These are phyloP conservation scores for Dichetophora obliterata DNA, from an alignment of 2,888 invertebrate genomes.

Conservation along the genomic window DNA sequence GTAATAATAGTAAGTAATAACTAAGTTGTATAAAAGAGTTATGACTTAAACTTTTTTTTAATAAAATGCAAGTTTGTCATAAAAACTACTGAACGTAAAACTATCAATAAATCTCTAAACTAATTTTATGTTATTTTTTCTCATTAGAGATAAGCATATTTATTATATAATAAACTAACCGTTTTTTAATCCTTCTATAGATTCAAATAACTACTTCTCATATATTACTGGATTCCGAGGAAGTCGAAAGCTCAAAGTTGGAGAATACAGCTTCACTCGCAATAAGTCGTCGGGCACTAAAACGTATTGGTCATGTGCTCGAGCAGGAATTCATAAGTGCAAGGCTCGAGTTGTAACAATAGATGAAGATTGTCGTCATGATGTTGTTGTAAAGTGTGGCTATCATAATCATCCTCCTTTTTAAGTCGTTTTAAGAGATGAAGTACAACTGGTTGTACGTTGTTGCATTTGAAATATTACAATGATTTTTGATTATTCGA, in stretches of 20 bases:
- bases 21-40: no score
- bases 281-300: constrained; percentile 67
- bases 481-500: constrained; percentile 2
- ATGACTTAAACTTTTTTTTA: no score
- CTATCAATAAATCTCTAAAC: neutral
- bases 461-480: constrained; percentile 13
- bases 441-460: constrained; percentile 8
- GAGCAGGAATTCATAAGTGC: constrained; percentile 69
- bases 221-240: constrained; percentile 70
- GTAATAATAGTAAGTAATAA: neutral
- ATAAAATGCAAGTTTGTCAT: no score
- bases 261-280: constrained; percentile 68
- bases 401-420: constrained; percentile 70
- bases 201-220: constrained; percentile 59
- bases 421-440: constrained; percentile 51
- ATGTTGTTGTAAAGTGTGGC: constrained; percentile 68
- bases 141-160: no score
- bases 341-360: constrained; percentile 69
- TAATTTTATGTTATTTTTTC: neutral
- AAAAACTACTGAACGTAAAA: no score
- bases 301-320: constrained; percentile 70
- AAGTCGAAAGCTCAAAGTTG: constrained; percentile 69
- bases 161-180: neutral
- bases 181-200: constrained; percentile 48
- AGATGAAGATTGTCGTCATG: constrained; percentile 63